Evolutionary conservation across 2,113 vertebrate species (phyloP).

Genomic region (Cottus gobio): DNA sequence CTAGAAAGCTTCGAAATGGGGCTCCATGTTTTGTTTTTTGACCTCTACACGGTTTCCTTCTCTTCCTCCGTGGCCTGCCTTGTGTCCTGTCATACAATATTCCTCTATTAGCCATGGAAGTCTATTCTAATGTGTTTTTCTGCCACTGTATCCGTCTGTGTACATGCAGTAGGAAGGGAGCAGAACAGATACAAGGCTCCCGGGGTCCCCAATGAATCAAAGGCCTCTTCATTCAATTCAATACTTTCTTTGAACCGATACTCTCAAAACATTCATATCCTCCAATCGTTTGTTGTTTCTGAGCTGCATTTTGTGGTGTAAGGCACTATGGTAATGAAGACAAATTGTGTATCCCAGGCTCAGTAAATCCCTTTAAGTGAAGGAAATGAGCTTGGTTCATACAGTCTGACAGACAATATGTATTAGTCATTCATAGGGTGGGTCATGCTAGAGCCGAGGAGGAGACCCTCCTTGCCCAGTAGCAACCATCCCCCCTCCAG

Average conservation of each 20-base stretch:
- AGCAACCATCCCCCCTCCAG: background rate
- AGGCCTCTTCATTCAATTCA: slow-evolving; percentile 42
- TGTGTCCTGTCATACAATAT: slow-evolving; percentile 33
- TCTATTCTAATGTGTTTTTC: slow-evolving; percentile 65
- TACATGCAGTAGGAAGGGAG: slow-evolving; percentile 49
- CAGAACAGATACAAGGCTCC: slow-evolving; percentile 43
- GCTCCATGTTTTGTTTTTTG: slow-evolving; percentile 50
- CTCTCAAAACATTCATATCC: background rate
- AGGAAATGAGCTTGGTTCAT: slow-evolving; percentile 49
- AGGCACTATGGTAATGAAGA: slow-evolving; percentile 36
- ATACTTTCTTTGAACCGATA: slow-evolving; percentile 30
- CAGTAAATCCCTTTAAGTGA: slow-evolving; percentile 49
- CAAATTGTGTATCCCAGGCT: slow-evolving; percentile 34
- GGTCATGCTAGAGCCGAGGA: slow-evolving; percentile 4
- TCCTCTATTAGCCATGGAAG: slow-evolving; percentile 17
- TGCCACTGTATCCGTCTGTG: too few relatives aligned
- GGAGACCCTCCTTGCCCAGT: background rate
- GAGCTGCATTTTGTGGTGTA: slow-evolving; percentile 11
- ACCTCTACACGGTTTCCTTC: slow-evolving; percentile 17
- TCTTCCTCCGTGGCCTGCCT: slow-evolving; percentile 4
- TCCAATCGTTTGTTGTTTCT: background rate
- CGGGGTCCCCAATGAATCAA: slow-evolving; percentile 37
- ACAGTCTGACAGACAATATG: slow-evolving; percentile 39
- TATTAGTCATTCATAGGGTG: slow-evolving; percentile 29
- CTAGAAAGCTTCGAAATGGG: background rate